Evolutionary conservation across 2,888 invertebrate species (phyloP).

Genomic region (Cabera pusaria): DNA sequence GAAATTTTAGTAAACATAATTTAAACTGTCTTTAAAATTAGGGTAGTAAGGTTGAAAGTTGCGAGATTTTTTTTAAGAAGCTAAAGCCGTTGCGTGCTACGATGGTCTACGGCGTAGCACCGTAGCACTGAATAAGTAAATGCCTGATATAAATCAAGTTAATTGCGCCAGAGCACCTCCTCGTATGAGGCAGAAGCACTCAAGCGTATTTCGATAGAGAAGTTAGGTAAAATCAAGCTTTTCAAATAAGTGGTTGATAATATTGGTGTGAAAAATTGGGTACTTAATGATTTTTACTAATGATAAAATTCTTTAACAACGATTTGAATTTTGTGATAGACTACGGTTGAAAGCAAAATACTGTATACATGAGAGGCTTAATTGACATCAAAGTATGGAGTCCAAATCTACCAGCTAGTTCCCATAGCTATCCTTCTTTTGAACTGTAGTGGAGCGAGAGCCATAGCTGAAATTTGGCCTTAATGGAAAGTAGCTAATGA

Average conservation of each 20-base stretch:
- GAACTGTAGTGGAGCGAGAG: too few relatives aligned
- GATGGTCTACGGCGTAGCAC: constrained; percentile 39
- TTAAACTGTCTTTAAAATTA: constrained; percentile 25
- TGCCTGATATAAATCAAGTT: constrained; percentile 81
- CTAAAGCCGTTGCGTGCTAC: constrained; percentile 58
- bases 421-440: too few relatives aligned
- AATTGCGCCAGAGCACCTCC: constrained; percentile 79
- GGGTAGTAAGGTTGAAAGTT: constrained; percentile 34
- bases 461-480: too few relatives aligned
- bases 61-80: constrained; percentile 41
- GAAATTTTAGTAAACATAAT: constrained; percentile 48
- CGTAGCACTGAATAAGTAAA: constrained; percentile 81
- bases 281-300: too few relatives aligned
- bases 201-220: constrained; percentile 61
- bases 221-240: constrained; percentile 13
- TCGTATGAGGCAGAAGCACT: constrained; percentile 69
- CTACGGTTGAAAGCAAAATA: too few relatives aligned
- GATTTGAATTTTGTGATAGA: too few relatives aligned
- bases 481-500: too few relatives aligned
- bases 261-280: too few relatives aligned
- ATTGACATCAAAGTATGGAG: too few relatives aligned
- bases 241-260: not conserved
- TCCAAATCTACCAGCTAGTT: too few relatives aligned
- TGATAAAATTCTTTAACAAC: too few relatives aligned
- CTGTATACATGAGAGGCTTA: too few relatives aligned